phyloP scores from a whole-genome alignment of 1,140 invertebrate genomes.

The Drosophila funebris region DNA sequence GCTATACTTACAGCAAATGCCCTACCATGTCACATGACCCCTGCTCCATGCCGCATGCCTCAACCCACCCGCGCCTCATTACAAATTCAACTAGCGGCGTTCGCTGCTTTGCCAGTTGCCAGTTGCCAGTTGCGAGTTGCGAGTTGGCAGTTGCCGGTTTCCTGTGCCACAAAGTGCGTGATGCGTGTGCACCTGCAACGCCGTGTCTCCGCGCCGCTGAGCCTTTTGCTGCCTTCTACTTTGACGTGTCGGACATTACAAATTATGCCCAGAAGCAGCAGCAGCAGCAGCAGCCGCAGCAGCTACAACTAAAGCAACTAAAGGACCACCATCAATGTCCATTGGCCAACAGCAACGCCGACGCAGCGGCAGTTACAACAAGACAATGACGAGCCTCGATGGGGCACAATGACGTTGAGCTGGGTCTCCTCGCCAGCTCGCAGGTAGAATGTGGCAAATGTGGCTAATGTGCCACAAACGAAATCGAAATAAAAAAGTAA shows the following conservation, averaged over 20 bases:
- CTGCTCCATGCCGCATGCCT: neutral
- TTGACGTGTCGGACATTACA: constrained; percentile 79
- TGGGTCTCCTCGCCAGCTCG: constrained; percentile 47
- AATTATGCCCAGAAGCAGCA: constrained; percentile 69
- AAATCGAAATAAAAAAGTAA: constrained; percentile 71
- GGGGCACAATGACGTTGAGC: constrained; percentile 63
- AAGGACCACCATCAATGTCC: constrained; percentile 76
- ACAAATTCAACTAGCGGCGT: constrained; percentile 65
- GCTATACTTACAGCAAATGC: constrained; percentile 35
- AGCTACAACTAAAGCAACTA: constrained; percentile 22
- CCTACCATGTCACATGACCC: neutral
- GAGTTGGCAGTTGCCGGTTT: constrained; percentile 34
- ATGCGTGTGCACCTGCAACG: constrained; percentile 62
- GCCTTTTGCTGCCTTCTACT: constrained; percentile 16
- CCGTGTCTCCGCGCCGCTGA: neutral
- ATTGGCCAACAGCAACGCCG: constrained; percentile 19
- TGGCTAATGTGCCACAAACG: constrained; percentile 48
- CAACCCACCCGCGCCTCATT: constrained; percentile 49
- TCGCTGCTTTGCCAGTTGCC: constrained; percentile 37
- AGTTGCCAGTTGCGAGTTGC: constrained; percentile 29
- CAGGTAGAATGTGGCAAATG: constrained; percentile 56
- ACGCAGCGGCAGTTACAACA: constrained; percentile 25
- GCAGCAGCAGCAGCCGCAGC: constrained; percentile 24
- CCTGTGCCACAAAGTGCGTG: constrained; percentile 70
- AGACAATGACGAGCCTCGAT: constrained; percentile 69